Conservation (phyloP, 2,797 vertebrate genomes). For the Crax fasciolata region DNA sequence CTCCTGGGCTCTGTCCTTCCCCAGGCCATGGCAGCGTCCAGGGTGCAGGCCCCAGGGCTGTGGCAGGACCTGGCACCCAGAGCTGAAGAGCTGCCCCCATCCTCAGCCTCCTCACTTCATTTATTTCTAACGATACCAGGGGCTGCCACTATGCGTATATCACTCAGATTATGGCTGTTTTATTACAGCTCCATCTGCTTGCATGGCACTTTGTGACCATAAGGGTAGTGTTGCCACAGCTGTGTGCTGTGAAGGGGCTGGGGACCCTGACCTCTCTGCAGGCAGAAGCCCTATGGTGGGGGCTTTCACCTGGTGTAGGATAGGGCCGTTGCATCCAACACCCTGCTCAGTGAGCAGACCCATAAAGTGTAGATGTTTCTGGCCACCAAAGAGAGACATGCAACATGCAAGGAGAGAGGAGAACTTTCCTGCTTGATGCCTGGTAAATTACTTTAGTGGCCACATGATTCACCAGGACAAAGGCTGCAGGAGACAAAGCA, state of each 20-base stretch:
- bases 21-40: neutral
- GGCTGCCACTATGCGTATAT: conserved; percentile 20
- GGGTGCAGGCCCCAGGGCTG: neutral
- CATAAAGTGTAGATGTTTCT: neutral
- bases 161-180: conserved; percentile 5
- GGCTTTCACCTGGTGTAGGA: neutral
- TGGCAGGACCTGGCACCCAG: neutral
- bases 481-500: neutral
- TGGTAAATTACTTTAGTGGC: neutral
- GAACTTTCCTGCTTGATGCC: neutral
- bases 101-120: neutral
- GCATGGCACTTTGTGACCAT: neutral
- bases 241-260: neutral
- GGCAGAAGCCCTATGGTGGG: neutral
- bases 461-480: neutral
- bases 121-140: conserved; percentile 36
- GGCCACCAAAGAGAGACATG: neutral
- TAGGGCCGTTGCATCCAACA: neutral
- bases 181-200: conserved; percentile 39
- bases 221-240: neutral
- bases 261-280: neutral
- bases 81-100: neutral
- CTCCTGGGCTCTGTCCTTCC: neutral
- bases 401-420: neutral
- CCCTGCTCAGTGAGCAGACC: neutral